Evolutionary conservation across 2,113 vertebrate species (phyloP), one percentile per base, ranked within the genome.

Genomic region (Cyprinodon tularosa): DNA sequence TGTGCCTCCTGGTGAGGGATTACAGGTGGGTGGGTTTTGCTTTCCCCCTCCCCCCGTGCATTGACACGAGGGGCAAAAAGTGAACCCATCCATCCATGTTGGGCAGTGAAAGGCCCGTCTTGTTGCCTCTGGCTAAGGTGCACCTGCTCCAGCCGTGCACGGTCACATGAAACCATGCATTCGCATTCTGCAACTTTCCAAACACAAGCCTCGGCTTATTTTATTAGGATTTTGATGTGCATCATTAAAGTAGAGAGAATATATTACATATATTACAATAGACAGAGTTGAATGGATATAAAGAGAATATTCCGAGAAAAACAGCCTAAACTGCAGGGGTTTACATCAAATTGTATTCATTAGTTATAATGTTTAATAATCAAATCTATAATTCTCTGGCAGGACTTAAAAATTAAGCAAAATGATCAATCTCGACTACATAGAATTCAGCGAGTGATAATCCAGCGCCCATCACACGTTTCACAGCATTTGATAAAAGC

Each of bases 101-200:
- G 75, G 17, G 80, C 83, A 72, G 73, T 87, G 81, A 92, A 90
- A 90, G 84, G 81, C 81, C 29, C 3, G 77, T 82, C 67, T 86
- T 85, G 86, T 86, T 85, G 72, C 85, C 78, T 64, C 12, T 74
- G 79, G 80, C 64, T 86, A 60, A 67, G 15, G 72, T 87, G 86
- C 91, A 92, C 92, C 90, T 91, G 92, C 90, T 89, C 71, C 66
- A 66, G 62, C 68, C 63, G 68, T 76, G 72, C 72, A 82, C 77
- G 61, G 53, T 72, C 80, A 75, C 76, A 39, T 71, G 37, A 29
- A 29, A 42, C 22, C 72, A 37, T 61, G 60, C 64, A 60, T 66
- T 72, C 4, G 2, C 82, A 80, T 80, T 10, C 9, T 10, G 44
- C 44, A 45, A 45, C 9, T 45, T 17, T 53, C 42, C 42, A 42